Evolutionary conservation across 2,888 invertebrate species (phyloP), one percentile per base, ranked within the genome.

Genomic region (Brenthis hecate): DNA sequence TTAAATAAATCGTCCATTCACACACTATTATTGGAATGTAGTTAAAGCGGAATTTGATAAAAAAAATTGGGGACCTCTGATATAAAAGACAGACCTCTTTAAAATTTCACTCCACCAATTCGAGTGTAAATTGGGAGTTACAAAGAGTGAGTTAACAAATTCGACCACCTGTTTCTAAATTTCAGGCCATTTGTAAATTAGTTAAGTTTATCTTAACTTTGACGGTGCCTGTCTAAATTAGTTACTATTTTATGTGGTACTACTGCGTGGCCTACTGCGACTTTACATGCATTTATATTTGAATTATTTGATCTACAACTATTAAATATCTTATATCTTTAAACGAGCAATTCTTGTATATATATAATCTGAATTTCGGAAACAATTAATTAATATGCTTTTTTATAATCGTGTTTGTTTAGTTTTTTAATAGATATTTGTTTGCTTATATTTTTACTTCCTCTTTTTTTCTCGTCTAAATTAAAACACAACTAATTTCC

Each of bases 61-160:
- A 6, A 54, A 53, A 14, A 8, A 43, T 54, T 62, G 62, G 14
- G 19, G 53, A 43, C 43, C 62, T 54, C 62, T 62, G 62, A 23
- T 4, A 43, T 43, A 19, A 62, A 54, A 62, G 62, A 62, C 36
- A 72, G 72, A 72, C 67, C 78, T 80, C 78, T 81, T 85, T 81
- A 81, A 85, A 85, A 83, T 85, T 85, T 83, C 78, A 85, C 83
- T 84, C 78, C 73, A 73, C 76, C 81, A 82, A 82, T 83, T 84
- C 74, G 75, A 77, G 74, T 77, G 80, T 77, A 81, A 85, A 85
- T 81, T 81, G 81, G 69, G 75, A 70, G 74, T 68, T 68, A 80
- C 78, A 81, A 82, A 80, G 78, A 76, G 72, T 56, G 61, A 66
- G 66, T 75, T 80, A 79, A 76, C 50, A 81, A 70, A 80, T 83